phyloP scores from a whole-genome alignment of 2,797 vertebrate genomes.

The Paratrypauchen microcephalus region DNA sequence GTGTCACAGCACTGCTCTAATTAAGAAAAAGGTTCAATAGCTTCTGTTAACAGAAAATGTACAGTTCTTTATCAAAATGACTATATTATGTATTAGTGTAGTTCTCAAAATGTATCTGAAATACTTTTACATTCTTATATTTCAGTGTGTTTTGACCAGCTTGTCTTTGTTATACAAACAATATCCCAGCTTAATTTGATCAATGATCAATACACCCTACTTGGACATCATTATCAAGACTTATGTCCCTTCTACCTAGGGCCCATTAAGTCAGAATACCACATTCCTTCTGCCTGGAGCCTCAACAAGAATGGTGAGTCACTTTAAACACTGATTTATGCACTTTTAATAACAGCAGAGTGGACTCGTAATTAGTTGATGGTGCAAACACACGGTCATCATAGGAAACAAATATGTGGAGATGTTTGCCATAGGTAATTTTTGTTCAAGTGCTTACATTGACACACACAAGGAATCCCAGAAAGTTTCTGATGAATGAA shows the following conservation, averaged over 20 bases:
- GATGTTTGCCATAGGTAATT: slow-evolving; percentile 50
- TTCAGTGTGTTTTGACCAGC: slow-evolving; percentile 47
- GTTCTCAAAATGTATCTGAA: too few relatives aligned
- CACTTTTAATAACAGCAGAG: slow-evolving; percentile 66
- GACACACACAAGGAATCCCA: slow-evolving; percentile 35
- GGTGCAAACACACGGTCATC: slow-evolving; percentile 42
- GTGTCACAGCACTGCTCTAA: not conserved
- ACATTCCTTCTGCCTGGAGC: slow-evolving; percentile 61
- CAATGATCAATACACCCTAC: slow-evolving; percentile 73
- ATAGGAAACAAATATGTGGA: slow-evolving; percentile 37
- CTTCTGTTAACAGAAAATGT: not conserved
- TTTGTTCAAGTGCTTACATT: slow-evolving; percentile 38
- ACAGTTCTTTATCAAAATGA: not conserved
- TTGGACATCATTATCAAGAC: slow-evolving; percentile 77
- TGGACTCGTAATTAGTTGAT: slow-evolving; percentile 74
- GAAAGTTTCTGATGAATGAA: slow-evolving; percentile 22
- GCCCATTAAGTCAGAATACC: slow-evolving; percentile 73
- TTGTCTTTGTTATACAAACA: slow-evolving; percentile 35
- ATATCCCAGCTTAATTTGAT: slow-evolving; percentile 69
- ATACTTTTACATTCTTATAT: slow-evolving; percentile 23
- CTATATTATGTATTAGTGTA: too few relatives aligned
- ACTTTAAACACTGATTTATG: slow-evolving; percentile 73
- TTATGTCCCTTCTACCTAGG: slow-evolving; percentile 67
- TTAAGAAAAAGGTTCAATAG: too few relatives aligned
- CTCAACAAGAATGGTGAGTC: slow-evolving; percentile 62